Conservation (phyloP, 1,140 invertebrate species). For the Camponotus vicinus region DNA sequence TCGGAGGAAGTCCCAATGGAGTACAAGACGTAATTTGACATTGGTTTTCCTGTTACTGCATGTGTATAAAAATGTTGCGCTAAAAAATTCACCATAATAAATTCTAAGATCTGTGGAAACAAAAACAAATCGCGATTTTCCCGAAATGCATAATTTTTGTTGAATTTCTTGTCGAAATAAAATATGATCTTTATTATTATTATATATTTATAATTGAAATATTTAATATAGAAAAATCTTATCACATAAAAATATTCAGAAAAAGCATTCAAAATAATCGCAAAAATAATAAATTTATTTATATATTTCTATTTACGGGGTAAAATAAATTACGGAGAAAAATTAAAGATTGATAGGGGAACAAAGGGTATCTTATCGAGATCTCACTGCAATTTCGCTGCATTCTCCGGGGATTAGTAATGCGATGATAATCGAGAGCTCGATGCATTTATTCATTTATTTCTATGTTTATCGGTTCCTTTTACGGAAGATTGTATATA, state of each 20-base stretch:
- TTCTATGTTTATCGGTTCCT: neutral
- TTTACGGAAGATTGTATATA: neutral
- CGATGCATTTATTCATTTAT: slow-evolving; percentile 14
- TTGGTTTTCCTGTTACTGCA: slow-evolving; percentile 9
- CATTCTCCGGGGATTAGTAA: slow-evolving; percentile 12
- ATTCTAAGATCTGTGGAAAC: neutral
- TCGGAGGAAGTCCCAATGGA: slow-evolving; percentile 6
- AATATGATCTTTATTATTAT: neutral
- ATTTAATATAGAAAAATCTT: neutral
- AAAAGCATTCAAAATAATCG: neutral
- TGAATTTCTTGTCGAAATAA: neutral
- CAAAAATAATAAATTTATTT: neutral
- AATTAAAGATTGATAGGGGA: neutral
- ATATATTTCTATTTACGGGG: neutral
- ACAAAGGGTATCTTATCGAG: neutral
- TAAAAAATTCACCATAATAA: neutral
- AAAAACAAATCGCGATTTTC: neutral
- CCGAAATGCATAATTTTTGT: neutral
- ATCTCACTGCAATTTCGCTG: neutral
- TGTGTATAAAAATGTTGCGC: neutral
- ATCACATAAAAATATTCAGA: neutral
- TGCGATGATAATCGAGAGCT: neutral
- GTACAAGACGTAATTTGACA: slow-evolving; percentile 30
- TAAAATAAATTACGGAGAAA: neutral
- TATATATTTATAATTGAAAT: neutral